These are phyloP conservation scores for Sphenodon punctatus DNA, from an alignment of 2,797 vertebrate genomes.

Conservation along the genomic window DNA sequence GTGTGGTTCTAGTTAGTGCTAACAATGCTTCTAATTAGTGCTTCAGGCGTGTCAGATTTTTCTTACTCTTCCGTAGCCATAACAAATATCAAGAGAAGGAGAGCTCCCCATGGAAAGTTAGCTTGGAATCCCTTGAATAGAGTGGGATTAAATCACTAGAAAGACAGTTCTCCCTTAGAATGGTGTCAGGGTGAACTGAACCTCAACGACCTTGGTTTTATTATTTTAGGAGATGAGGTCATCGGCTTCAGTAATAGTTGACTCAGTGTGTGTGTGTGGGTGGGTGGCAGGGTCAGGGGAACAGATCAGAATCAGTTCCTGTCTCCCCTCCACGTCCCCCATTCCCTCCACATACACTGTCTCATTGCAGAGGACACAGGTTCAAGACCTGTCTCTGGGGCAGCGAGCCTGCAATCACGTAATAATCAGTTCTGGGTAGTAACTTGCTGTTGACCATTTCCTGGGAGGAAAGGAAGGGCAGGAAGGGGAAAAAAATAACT, in stretches of 20 bases:
- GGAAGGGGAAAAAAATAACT: slow-evolving; percentile 66
- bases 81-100: background rate
- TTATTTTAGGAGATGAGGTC: background rate
- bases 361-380: background rate
- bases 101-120: accelerated
- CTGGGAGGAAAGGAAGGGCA: slow-evolving; percentile 63
- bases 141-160: background rate
- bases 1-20: too few species aligned
- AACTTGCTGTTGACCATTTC: slow-evolving; percentile 25
- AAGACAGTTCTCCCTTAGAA: accelerated
- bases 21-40: too few species aligned
- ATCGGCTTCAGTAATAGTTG: accelerated
- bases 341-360: accelerated
- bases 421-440: background rate
- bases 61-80: background rate
- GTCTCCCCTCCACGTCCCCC: background rate
- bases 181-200: background rate
- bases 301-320: background rate
- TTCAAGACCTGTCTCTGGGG: background rate
- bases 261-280: accelerated
- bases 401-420: background rate
- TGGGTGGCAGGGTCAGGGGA: background rate
- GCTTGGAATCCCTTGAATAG: background rate
- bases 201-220: accelerated
- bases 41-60: accelerated